Base-by-base conservation (phyloP, 2,113 vertebrate genomes). In the Microtus richardsoni region DNA sequence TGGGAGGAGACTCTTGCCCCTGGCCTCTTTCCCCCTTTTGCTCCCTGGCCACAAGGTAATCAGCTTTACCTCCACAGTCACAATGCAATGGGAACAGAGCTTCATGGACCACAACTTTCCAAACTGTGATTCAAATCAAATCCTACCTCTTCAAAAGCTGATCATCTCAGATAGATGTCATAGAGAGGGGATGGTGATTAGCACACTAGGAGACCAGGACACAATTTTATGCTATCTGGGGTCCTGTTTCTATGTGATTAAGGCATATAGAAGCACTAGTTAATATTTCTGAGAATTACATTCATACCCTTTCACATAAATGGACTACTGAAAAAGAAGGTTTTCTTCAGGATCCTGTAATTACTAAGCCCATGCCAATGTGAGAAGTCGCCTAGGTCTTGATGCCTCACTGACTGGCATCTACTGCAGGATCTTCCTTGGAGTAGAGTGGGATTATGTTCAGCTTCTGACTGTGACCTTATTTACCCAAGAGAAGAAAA, bases 401-500 rank as follows among this genome's bases (percentile, higher is more conserved):
- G 60, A 91, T 84, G n/a, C 62, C 24, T 74, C 58, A 71, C 16
- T 80, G 58, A 33, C 44, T 92, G 84, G 36, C 26, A 28, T 66
- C 39, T 39, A 41, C 26, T 22, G 1, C 21, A 58, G 68, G 28
- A n/a, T 68, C 22, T 74, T 21, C n/a, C 64, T 2, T 1, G 1
- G 21, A 66, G 10, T 71, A 0, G 14, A 73, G 54, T 79, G 44
- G 77, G 62, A 85, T 24, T 66, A n/a, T 22, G 52, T 36, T 21
- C 75, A n/a, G 11, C 41, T 30, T 47, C 12, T 80, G 26, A 91
- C 9, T 7, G 5, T 70, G 44, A 12, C 19, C 60, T 68, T 49
- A 71, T 36, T 88, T 92, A 79, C n/a, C 44, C 91, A 96, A 79
- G 47, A 94, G 39, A 87, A 19, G 36, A 19, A 80, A 66, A 79